Percentiles rank a stretch among this genome's conserved stretches.
Conservation (phyloP, 2,888 invertebrate species). For the Erebia epiphron region DNA sequence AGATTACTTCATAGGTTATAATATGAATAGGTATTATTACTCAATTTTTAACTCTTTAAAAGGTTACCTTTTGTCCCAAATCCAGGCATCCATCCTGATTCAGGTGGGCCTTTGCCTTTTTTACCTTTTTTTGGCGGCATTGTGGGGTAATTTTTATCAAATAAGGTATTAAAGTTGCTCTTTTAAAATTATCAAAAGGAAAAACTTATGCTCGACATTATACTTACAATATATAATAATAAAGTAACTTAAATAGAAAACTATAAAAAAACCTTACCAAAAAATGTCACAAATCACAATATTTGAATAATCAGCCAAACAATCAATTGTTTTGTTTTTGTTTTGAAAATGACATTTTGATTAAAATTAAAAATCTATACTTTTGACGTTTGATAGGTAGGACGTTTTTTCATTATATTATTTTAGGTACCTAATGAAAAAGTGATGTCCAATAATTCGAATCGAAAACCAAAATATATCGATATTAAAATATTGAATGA, state of each 20-base stretch:
- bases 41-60: no score
- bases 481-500: not conserved
- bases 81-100: slow-evolving; percentile 78
- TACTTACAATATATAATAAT: slow-evolving; percentile 5
- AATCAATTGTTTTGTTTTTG: slow-evolving; percentile 4
- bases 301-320: slow-evolving; percentile 12
- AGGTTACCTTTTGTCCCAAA: slow-evolving; percentile 73
- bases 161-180: not conserved
- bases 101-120: slow-evolving; percentile 66
- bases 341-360: no score
- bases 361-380: not conserved
- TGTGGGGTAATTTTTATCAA: slow-evolving; percentile 43
- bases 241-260: slow-evolving; percentile 25
- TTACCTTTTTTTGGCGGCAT: slow-evolving; percentile 67
- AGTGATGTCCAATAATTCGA: slow-evolving; percentile 9
- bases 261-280: slow-evolving; percentile 42
- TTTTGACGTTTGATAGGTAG: slow-evolving; percentile 16
- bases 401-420: no score
- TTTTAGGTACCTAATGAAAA: no score
- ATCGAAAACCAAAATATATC: slow-evolving; percentile 11
- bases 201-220: slow-evolving; percentile 45
- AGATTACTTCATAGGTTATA: no score
- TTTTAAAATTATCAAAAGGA: slow-evolving; percentile 40
- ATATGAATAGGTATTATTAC: no score
- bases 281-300: slow-evolving; percentile 31